Conservation (phyloP, 2,113 vertebrate genomes). For the Isichthys henryi region DNA sequence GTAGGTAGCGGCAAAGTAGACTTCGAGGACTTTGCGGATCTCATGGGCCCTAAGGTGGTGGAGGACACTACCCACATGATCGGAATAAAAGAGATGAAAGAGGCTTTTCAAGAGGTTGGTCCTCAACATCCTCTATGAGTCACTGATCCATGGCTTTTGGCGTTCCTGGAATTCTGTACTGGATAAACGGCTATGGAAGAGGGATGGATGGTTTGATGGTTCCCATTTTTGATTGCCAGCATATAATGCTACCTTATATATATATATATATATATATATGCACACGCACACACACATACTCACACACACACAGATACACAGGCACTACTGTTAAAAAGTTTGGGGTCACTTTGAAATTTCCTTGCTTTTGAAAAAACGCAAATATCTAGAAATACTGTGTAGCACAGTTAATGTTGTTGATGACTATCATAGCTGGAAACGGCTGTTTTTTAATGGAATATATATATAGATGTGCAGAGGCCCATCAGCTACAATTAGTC, state of each 20-base stretch:
- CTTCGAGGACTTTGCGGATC: slow-evolving; percentile 73
- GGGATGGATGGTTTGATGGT: not conserved
- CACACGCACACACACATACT: too few species aligned
- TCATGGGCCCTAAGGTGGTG: slow-evolving; percentile 94
- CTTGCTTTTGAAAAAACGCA: too few species aligned
- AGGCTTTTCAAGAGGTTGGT: slow-evolving; percentile 83
- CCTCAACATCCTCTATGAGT: not conserved
- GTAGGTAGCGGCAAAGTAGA: slow-evolving; percentile 84
- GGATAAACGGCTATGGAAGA: not conserved
- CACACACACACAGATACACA: too few species aligned
- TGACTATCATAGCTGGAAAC: too few species aligned
- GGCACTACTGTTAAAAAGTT: too few species aligned
- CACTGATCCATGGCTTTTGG: not conserved
- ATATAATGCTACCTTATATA: slow-evolving; percentile 47
- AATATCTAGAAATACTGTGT: too few species aligned
- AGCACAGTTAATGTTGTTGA: too few species aligned
- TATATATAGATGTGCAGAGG: too few species aligned
- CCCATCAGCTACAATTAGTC: too few species aligned
- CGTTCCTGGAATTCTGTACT: not conserved
- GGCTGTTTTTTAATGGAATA: too few species aligned
- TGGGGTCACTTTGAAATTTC: too few species aligned
- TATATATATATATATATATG: slow-evolving; percentile 46
- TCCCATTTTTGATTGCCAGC: not conserved
- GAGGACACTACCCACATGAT: slow-evolving; percentile 93
- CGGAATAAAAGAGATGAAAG: slow-evolving; percentile 67